Evolutionary conservation across 2,797 vertebrate genomes (phyloP), one percentile per base, ranked within the genome.

Genomic region (Acestrorhynchus altus): DNA sequence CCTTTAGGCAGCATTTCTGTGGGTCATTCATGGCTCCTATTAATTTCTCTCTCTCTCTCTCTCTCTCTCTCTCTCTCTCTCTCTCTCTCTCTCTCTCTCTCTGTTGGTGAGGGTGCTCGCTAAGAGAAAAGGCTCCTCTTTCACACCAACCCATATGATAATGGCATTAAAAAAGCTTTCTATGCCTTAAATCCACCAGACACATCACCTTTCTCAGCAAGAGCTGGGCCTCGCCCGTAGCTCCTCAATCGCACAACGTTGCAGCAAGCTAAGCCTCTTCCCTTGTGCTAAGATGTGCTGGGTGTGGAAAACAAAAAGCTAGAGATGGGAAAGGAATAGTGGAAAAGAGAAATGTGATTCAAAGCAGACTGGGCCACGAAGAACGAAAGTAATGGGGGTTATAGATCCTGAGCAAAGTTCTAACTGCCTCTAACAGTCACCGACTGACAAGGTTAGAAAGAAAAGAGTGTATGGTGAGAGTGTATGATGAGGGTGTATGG

Each of bases 11-110:
- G 83, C 85, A 86, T 91, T 90, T 91, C 70, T 83, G 84, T 90
- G 90, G 88, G 88, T 87, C 70, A 63, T 92, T 93, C 92, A 93
- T 92, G 90, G 90, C 90, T 89, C 90, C 92, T 91, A 92, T 93
- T 93, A 93, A 93, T 93, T 93, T 90, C 88, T 88, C 88, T 75
- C 86, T 88, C 88, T 90, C 90, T 91, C 88, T 92, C 90, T 77
- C 88, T 88, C 88, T 91, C 90, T 91, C 89, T 92, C 89, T 93
- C 91, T 87, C 89, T 90, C 88, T 88, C 88, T 75, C 86, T 88
- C 88, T 90, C 90, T 91, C 88, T 92, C 90, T 77, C 88, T 88
- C 88, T 91, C 90, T 91, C 89, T 92, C 89, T 93, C 91, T 87
- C 89, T 35, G 31, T 35, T 35, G 31, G 2, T 35, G 31, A 35